Conservation (phyloP, 2,888 invertebrate genomes). For the Empis stercorea region DNA sequence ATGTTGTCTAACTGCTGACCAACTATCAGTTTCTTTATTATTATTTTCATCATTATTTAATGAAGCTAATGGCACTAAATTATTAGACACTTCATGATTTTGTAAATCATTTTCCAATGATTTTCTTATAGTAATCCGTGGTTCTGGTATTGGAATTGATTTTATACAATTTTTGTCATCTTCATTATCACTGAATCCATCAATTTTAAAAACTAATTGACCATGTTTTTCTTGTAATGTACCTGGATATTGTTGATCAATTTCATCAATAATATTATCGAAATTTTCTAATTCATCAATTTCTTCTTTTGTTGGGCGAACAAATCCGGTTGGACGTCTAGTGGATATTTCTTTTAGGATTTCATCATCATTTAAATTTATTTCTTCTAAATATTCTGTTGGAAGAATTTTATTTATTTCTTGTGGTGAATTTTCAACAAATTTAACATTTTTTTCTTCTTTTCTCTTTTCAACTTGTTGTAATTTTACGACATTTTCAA, state of each 20-base stretch:
- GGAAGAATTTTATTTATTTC: neutral
- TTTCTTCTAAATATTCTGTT: conserved; percentile 1
- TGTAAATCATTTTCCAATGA: neutral
- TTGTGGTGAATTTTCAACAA: neutral
- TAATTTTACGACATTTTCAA: conserved; percentile 14
- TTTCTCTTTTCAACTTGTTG: conserved; percentile 1
- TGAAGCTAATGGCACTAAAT: neutral
- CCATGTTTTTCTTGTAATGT: conserved; percentile 4
- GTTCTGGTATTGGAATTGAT: conserved; percentile 16
- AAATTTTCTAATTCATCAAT: conserved; percentile 20
- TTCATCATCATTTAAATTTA: conserved; percentile 6
- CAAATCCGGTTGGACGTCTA: conserved; percentile 2
- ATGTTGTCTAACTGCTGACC: conserved; percentile 43
- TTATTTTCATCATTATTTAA: conserved; percentile 15
- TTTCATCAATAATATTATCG: neutral
- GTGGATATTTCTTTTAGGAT: neutral
- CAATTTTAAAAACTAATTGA: conserved; percentile 8
- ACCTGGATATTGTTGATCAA: conserved; percentile 5
- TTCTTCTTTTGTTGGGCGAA: neutral
- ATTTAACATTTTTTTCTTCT: conserved; percentile 2
- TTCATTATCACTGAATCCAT: conserved; percentile 2
- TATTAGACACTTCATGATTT: neutral
- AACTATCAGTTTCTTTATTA: conserved; percentile 28
- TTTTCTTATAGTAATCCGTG: conserved; percentile 15
- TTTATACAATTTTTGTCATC: conserved; percentile 5